These are phyloP conservation scores for Cyprinodon variegatus DNA, from an alignment of 2,113 vertebrate genomes.

Conservation along the genomic window DNA sequence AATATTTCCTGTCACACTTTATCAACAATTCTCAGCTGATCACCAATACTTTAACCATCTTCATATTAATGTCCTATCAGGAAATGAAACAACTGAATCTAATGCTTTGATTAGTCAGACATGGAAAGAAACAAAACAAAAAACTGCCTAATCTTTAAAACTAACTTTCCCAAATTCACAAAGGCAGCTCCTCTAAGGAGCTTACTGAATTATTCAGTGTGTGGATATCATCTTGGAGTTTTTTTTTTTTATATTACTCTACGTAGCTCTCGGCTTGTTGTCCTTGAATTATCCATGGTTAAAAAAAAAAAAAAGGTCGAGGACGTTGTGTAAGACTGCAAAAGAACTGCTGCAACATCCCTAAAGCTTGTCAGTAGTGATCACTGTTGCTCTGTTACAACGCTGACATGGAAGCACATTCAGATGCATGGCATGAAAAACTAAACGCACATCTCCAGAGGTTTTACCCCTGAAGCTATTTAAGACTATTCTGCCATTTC, in stretches of 20 bases:
- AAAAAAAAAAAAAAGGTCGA: conserved; percentile 42
- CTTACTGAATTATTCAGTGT: conserved; percentile 48
- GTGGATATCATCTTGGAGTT: conserved; percentile 7
- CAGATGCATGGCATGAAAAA: conserved; percentile 60
- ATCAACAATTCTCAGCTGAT: neutral
- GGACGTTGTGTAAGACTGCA: conserved; percentile 51
- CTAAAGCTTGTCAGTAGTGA: conserved; percentile 72
- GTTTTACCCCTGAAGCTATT: conserved; percentile 47
- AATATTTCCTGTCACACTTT: neutral
- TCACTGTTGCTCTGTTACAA: conserved; percentile 57
- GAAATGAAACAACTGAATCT: neutral
- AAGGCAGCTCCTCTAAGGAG: conserved; percentile 21
- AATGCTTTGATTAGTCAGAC: neutral
- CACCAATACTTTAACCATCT: neutral
- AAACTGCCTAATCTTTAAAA: conserved; percentile 8
- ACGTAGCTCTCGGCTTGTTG: conserved; percentile 28
- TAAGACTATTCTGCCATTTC: conserved; percentile 51
- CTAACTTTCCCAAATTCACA: conserved; percentile 26
- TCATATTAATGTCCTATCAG: neutral
- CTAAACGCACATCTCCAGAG: conserved; percentile 60
- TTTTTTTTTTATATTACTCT: conserved; percentile 22
- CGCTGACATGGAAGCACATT: conserved; percentile 65
- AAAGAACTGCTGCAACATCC: conserved; percentile 61
- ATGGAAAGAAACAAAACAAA: neutral
- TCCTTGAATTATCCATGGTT: conserved; percentile 55